A percentile compares a stretch with the other conserved stretches of the same genome.
These are phyloP conservation scores for Stigmatopora argus DNA, from an alignment of 2,113 vertebrate genomes.

Conservation along the genomic window DNA sequence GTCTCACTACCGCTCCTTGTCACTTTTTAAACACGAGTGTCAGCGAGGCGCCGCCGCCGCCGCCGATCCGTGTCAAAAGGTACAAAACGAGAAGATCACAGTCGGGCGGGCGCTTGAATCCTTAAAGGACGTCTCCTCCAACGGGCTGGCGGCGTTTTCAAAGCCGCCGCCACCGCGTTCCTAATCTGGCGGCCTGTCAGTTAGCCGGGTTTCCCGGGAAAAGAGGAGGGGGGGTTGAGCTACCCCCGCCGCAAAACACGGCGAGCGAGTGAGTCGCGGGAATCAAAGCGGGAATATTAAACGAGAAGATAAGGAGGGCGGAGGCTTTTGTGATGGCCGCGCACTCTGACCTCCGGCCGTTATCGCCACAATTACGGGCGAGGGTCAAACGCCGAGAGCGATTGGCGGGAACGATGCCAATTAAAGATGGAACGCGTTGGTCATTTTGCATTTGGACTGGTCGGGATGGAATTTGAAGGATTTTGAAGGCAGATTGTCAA, in stretches of 20 bases:
- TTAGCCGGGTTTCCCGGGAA: slow-evolving; percentile 63
- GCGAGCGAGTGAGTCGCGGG: slow-evolving; percentile 41
- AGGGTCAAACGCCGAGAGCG: background rate
- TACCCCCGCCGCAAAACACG: slow-evolving; percentile 9
- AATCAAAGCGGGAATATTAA: slow-evolving; percentile 32
- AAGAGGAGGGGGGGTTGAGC: background rate
- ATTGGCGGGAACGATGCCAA: background rate
- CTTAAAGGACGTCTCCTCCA: slow-evolving; percentile 76
- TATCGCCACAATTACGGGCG: background rate
- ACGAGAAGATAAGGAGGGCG: background rate
- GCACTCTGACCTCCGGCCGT: slow-evolving; percentile 7
- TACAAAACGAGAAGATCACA: slow-evolving; percentile 81
- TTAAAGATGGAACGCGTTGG: background rate
- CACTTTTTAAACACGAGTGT: slow-evolving; percentile 73
- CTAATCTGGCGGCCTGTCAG: slow-evolving; percentile 70
- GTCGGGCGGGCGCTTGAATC: slow-evolving; percentile 76
- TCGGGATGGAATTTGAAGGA: background rate
- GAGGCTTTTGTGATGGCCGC: background rate
- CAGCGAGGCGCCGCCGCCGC: slow-evolving; percentile 72
- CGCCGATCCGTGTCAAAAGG: slow-evolving; percentile 82
- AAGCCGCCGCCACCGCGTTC: slow-evolving; percentile 58
- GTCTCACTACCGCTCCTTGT: slow-evolving; percentile 64
- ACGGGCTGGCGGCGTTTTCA: slow-evolving; percentile 73
- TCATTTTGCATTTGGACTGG: background rate
- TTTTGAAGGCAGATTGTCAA: background rate